phyloP scores from a whole-genome alignment of 2,113 vertebrate genomes.

The Chloroceryle aenea region DNA sequence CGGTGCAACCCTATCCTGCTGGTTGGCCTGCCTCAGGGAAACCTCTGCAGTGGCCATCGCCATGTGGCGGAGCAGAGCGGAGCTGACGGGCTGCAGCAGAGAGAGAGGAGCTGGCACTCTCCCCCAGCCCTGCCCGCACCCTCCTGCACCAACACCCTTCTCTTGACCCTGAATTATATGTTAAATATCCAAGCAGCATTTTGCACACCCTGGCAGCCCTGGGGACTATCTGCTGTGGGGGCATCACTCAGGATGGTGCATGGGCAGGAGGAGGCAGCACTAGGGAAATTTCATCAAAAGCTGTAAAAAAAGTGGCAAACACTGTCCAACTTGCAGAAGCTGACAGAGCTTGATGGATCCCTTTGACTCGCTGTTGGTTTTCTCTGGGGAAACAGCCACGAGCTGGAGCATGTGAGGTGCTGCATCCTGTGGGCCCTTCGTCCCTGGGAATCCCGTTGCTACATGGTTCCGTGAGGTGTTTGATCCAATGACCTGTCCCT shows the following conservation, averaged over 20 bases:
- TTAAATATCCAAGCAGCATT: not conserved
- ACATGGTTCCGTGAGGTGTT: not conserved
- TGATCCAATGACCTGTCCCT: accelerated
- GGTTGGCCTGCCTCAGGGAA: not conserved
- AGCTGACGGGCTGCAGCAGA: accelerated
- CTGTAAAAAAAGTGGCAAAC: not conserved
- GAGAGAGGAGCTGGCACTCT: not conserved
- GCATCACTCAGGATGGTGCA: not conserved
- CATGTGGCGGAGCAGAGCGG: accelerated
- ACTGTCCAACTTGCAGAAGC: not conserved
- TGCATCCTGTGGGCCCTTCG: not conserved
- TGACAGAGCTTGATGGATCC: not conserved
- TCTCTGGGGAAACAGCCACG: not conserved
- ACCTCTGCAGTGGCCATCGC: not conserved
- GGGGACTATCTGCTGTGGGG: not conserved
- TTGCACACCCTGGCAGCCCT: not conserved
- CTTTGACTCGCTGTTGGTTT: not conserved
- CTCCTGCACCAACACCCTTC: not conserved
- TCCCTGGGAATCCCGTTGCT: not conserved
- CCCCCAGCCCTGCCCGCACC: accelerated
- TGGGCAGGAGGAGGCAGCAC: not conserved
- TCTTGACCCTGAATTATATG: not conserved
- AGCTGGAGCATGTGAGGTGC: not conserved
- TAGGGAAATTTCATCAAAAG: not conserved
- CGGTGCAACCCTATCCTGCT: not conserved